Conservation (phyloP, 1,140 invertebrate genomes). For the Brachionus rotundiformis region DNA sequence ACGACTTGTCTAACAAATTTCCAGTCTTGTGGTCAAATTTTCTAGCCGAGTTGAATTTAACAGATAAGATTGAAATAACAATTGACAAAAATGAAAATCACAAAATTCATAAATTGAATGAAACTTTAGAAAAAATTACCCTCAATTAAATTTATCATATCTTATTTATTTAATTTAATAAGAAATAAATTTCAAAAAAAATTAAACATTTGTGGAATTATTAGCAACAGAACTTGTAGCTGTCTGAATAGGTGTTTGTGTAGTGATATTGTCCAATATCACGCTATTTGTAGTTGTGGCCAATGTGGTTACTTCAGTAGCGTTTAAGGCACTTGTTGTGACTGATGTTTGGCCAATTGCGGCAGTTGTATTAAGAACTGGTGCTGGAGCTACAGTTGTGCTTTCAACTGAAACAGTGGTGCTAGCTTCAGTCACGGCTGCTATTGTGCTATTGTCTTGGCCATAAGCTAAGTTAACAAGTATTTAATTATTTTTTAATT, state of each 20-base stretch:
- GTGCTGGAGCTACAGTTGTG: neutral
- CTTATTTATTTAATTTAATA: neutral
- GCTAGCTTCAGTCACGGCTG: neutral
- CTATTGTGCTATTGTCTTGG: neutral
- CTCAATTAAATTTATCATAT: neutral
- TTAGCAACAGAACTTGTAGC: neutral
- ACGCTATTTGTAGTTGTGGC: neutral
- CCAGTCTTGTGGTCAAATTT: slow-evolving; percentile 10
- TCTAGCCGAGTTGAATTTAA: neutral
- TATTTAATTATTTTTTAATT: neutral
- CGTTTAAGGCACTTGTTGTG: neutral
- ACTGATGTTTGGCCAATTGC: neutral
- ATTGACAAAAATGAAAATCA: neutral
- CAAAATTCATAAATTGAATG: neutral
- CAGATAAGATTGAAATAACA: slow-evolving; percentile 11
- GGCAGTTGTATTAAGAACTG: neutral
- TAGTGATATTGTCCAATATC: neutral
- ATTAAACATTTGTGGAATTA: neutral
- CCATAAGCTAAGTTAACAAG: neutral
- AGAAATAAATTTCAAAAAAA: neutral
- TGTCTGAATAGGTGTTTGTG: neutral
- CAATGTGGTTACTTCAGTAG: neutral
- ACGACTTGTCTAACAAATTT: slow-evolving; percentile 11
- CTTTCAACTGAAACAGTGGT: neutral
- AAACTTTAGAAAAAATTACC: neutral